Percentiles rank a stretch among this genome's conserved stretches.
phyloP scores from a whole-genome alignment of 2,113 vertebrate species.

The Natator depressus region DNA sequence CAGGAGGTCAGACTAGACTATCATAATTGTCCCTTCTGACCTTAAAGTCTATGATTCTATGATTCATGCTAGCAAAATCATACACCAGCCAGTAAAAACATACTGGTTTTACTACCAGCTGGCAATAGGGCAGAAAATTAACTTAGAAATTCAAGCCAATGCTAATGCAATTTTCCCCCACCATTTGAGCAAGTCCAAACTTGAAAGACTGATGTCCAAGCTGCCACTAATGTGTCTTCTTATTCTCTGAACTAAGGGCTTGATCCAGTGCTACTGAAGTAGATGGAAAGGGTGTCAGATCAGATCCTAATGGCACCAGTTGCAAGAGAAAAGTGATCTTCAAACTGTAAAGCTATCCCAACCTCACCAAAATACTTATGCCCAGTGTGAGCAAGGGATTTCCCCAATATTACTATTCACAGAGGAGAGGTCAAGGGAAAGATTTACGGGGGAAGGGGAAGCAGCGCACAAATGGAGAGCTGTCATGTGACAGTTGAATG shows the following conservation, averaged over 20 bases:
- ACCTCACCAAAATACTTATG: neutral
- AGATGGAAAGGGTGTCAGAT: neutral
- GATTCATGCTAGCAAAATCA: too few relatives aligned
- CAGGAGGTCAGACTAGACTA: too few relatives aligned
- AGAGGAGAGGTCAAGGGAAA: neutral
- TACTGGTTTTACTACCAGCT: too few relatives aligned
- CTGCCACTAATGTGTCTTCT: neutral
- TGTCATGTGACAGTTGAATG: neutral
- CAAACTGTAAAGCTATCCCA: neutral
- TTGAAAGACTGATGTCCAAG: neutral
- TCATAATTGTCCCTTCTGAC: too few relatives aligned
- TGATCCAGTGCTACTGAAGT: neutral
- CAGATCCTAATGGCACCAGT: neutral
- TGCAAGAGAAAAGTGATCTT: neutral
- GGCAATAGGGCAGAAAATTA: neutral
- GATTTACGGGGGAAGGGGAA: too few relatives aligned
- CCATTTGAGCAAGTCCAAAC: neutral
- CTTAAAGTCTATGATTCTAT: too few relatives aligned
- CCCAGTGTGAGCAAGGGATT: neutral
- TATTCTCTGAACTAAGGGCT: neutral
- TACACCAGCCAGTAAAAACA: too few relatives aligned
- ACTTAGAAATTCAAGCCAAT: neutral
- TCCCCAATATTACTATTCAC: neutral
- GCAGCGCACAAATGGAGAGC: neutral
- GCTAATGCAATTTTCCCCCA: neutral